These are phyloP conservation scores for Rhinolophus ferrumequinum DNA, from an alignment of 2,113 vertebrate genomes.

Conservation along the genomic window DNA sequence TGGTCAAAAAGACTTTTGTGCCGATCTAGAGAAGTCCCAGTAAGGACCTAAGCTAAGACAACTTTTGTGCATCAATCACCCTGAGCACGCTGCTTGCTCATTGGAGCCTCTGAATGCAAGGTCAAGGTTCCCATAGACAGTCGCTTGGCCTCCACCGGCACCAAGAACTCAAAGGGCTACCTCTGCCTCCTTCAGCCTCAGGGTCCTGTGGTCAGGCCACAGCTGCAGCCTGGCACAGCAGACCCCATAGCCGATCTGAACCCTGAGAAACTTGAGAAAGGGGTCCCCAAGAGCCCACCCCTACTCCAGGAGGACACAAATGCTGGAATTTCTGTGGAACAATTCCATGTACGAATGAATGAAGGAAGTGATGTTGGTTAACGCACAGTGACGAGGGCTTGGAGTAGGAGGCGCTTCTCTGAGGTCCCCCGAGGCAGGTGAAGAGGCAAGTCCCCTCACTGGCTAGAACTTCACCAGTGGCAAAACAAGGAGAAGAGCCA, in stretches of 20 bases:
- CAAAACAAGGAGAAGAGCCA: background rate
- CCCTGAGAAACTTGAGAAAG: background rate
- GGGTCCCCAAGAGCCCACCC: background rate
- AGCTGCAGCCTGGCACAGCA: background rate
- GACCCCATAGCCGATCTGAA: background rate
- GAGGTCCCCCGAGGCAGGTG: background rate
- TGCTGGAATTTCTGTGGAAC: background rate
- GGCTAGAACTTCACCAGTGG: background rate
- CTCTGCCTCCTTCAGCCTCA: background rate
- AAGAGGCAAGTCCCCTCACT: background rate
- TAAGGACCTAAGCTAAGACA: background rate
- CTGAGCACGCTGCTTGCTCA: background rate
- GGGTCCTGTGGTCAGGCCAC: background rate
- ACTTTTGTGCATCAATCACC: background rate
- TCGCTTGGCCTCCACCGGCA: background rate
- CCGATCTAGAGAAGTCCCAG: background rate
- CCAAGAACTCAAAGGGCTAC: background rate
- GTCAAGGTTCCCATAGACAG: background rate
- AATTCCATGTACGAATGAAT: background rate
- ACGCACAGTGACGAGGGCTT: background rate
- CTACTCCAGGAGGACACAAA: background rate
- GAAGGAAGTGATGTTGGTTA: background rate
- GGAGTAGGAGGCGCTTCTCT: background rate
- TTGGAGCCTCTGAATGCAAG: background rate
- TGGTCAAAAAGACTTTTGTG: background rate